Conservation (phyloP, 2,888 invertebrate species). For the Trissoscelio sp. region DNA sequence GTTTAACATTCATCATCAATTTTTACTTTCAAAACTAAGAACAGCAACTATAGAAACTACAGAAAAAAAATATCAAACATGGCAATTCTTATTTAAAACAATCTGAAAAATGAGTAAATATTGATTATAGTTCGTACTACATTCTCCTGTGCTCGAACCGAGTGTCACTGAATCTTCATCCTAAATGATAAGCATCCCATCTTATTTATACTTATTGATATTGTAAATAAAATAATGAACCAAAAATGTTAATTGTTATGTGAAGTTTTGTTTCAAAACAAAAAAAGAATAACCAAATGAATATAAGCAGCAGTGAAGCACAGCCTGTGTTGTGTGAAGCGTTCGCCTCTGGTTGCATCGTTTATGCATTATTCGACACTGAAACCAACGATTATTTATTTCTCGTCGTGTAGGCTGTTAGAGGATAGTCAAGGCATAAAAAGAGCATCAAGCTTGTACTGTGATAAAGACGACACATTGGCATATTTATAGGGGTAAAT, state of each 20-base stretch:
- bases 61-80: slow-evolving; percentile 36
- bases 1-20: slow-evolving; percentile 14
- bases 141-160: slow-evolving; percentile 32
- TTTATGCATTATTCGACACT: neutral
- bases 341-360: slow-evolving; percentile 6
- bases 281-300: slow-evolving; percentile 37
- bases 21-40: slow-evolving; percentile 41
- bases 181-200: slow-evolving; percentile 36
- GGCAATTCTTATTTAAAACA: slow-evolving; percentile 79
- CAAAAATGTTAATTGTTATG: slow-evolving; percentile 36
- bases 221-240: slow-evolving; percentile 9
- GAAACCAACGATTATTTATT: slow-evolving; percentile 18
- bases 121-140: slow-evolving; percentile 68
- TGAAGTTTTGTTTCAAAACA: slow-evolving; percentile 3
- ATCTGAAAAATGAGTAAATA: slow-evolving; percentile 76
- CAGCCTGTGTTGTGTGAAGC: slow-evolving; percentile 66
- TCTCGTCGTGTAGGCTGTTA: slow-evolving; percentile 26
- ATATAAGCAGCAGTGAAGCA: slow-evolving; percentile 69
- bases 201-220: neutral
- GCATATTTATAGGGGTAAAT: slow-evolving; percentile 56
- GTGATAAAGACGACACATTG: slow-evolving; percentile 59
- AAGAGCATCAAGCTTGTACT: slow-evolving; percentile 58
- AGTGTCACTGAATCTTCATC: slow-evolving; percentile 39
- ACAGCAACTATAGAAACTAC: slow-evolving; percentile 11
- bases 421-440: slow-evolving; percentile 57